Evolutionary conservation across 2,888 invertebrate species (phyloP), one percentile per base, ranked within the genome.

Genomic region (Habroteleia sp.): DNA sequence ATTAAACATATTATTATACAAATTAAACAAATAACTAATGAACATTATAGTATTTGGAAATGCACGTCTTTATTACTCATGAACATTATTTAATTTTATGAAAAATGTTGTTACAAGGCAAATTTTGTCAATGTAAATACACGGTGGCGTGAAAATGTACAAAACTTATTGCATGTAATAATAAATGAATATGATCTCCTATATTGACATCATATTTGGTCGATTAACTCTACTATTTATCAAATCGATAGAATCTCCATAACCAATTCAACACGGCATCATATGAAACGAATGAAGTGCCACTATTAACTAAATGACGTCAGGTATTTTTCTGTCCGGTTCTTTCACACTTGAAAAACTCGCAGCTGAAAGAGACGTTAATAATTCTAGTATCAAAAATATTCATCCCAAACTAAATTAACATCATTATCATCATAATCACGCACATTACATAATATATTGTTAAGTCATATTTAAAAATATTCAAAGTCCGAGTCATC

Each of bases 181-280:
- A 63, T 33, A 50, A 50, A 42, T 42, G 63, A 37, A 41, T 50
- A 11, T n/a, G 20, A 56, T 46, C 11, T 17, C 5, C 11, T 1
- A 14, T 37, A 54, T 65, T 46, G 46, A 65, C 54, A 65, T 29
- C 20, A 48, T 46, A 48, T 48, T 31, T 48, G 48, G 23, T 31
- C 33, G 46, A 58, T 68, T 16, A 42, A 44, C 33, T 50, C 4
- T 23, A 42, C 60, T 29, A 69, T 60, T 69, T 60, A 69, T 69
- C 69, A 69, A 60, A 69, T 60, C 44, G 60, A 52, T 52, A 52
- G 52, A 52, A 60, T 69, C 52, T 60, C 42, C 48, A 60, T 52
- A 44, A 23, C 37, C 44, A 20, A 62, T 54, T 39, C 39, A 46
- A 62, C 48, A 39, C 14, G 39, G 44, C 42, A 33, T 31, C 27